phyloP scores from a whole-genome alignment of 1,140 invertebrate species.

The Drosophila parvula region DNA sequence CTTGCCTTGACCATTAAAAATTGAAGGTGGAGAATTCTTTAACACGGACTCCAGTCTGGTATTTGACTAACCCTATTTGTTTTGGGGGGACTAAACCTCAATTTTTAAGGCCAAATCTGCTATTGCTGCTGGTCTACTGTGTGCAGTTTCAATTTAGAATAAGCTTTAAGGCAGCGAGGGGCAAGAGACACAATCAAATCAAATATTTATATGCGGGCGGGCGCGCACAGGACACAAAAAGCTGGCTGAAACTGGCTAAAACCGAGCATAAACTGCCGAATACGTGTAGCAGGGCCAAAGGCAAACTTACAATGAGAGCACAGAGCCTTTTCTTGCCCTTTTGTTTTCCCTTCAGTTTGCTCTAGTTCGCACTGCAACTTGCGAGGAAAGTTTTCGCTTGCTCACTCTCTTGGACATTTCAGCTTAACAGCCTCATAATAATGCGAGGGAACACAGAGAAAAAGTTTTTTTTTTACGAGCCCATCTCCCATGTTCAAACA shows the following conservation, averaged over 20 bases:
- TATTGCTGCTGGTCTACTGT: constrained; percentile 13
- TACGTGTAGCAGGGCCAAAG: constrained; percentile 23
- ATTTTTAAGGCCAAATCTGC: constrained; percentile 15
- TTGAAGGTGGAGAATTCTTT: not conserved
- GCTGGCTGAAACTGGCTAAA: constrained; percentile 50
- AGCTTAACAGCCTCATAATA: constrained; percentile 46
- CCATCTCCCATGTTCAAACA: constrained; percentile 50
- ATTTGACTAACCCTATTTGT: constrained; percentile 14
- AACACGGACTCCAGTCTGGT: not conserved
- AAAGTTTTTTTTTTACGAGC: constrained; percentile 53
- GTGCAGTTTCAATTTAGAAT: constrained; percentile 50
- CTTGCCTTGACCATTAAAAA: constrained; percentile 1
- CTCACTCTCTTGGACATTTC: constrained; percentile 33
- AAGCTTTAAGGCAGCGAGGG: constrained; percentile 22
- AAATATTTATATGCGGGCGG: constrained; percentile 78
- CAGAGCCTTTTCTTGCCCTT: constrained; percentile 26
- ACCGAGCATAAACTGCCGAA: constrained; percentile 33
- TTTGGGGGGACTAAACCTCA: not conserved
- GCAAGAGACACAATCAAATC: constrained; percentile 66
- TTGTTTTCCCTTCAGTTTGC: constrained; percentile 26
- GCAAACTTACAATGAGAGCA: constrained; percentile 23
- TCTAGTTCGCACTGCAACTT: constrained; percentile 22
- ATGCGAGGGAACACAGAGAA: constrained; percentile 34
- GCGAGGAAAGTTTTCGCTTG: constrained; percentile 13
- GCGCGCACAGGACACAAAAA: constrained; percentile 39